Conservation (phyloP, 1,140 invertebrate species). For the Apis dorsata region DNA sequence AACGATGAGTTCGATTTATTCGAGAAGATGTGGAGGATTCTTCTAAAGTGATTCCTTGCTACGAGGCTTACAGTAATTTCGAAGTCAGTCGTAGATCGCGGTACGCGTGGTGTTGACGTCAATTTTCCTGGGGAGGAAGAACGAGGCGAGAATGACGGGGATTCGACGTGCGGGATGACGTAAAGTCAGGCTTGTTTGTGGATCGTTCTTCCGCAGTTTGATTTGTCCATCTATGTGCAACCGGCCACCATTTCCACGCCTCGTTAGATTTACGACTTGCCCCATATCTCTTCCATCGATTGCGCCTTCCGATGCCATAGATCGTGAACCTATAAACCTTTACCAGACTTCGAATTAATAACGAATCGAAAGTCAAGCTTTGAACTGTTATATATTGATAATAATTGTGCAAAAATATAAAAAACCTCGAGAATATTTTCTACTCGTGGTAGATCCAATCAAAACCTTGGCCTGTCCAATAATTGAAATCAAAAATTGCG, state of each 20-base stretch:
- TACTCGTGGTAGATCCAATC: too few relatives aligned
- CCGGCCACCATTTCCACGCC: background rate
- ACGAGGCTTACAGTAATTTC: background rate
- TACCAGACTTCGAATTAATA: too few relatives aligned
- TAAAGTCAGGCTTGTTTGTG: conserved; percentile 12
- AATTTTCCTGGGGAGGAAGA: background rate
- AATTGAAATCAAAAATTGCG: too few relatives aligned
- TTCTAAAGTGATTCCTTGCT: background rate
- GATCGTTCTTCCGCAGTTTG: conserved; percentile 7
- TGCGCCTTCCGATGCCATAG: background rate
- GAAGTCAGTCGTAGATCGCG: background rate
- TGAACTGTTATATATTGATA: too few relatives aligned
- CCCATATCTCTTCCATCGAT: conserved; percentile 7
- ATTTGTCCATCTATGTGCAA: background rate
- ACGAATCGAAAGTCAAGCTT: too few relatives aligned
- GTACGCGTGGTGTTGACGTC: background rate
- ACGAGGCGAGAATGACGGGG: background rate
- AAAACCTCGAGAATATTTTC: too few relatives aligned
- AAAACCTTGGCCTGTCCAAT: too few relatives aligned
- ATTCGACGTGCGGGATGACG: background rate
- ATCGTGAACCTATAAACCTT: too few relatives aligned
- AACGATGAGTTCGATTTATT: too few relatives aligned
- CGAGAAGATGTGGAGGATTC: too few relatives aligned
- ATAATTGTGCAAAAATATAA: too few relatives aligned
- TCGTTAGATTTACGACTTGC: conserved; percentile 17